Evolutionary conservation across 2,797 vertebrate genomes (phyloP), one percentile per base, ranked within the genome.

Genomic region (Alca torda): DNA sequence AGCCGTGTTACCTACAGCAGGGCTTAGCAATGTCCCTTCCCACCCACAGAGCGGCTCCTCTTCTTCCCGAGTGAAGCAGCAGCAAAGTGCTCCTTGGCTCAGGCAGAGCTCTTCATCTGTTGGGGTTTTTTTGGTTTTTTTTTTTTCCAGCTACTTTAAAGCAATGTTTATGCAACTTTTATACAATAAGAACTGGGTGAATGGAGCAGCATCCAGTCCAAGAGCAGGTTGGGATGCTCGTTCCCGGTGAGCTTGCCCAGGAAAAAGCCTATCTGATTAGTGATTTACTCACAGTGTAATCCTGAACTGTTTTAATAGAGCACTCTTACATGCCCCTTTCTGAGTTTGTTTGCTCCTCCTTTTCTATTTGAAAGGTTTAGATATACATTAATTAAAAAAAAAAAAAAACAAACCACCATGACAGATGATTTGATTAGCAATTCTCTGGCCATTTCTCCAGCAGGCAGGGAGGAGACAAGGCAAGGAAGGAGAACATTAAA

Each of bases 51-150:
- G 45, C 1, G 4, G 19, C 90, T 81, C 76, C 53, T 65, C 45
- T 83, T 72, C 84, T 81, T 69, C 51, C 87, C 1, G 0, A 93
- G 46, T 5, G 7, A 82, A 73, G 70, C 35, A 67, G 85, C 77
- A 89, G 70, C 85, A 87, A 57, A 95, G 67, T n/a, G 45, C 72
- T 95, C 74, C 60, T 74, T 84, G 88, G 83, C 74, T 80, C 30
- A 43, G 41, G 68, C 70, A 82, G 24, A 45, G 57, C 53, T 80
- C 57, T 54, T 72, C 60, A 53, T 68, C 69, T 77, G 48, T 2
- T 57, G 11, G 11, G n/a, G n/a, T n/a, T 8, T 50, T 13, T 41
- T 41, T 41, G 13, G 5, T 41, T 24, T 17, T 12, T 28, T 37
- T 50, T 54, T 64, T 61, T 60, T 33, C 41, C 74, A 90, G 74